These are phyloP conservation scores for Pristis pectinata DNA, from an alignment of 2,797 vertebrate genomes.

Conservation along the genomic window DNA sequence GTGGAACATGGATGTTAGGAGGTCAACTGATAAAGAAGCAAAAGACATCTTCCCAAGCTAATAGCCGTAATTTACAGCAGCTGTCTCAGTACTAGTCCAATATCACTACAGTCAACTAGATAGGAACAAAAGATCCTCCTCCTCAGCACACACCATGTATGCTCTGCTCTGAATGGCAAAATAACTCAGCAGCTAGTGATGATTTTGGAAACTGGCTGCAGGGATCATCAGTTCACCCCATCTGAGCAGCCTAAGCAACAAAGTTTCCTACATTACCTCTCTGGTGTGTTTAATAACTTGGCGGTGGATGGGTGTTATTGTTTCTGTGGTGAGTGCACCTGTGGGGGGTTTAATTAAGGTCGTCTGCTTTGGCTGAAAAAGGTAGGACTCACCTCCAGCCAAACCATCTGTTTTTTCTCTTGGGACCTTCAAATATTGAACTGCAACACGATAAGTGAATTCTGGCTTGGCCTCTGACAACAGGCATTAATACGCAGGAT, in stretches of 20 bases:
- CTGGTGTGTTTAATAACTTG: not conserved
- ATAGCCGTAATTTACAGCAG: not conserved
- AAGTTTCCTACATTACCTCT: too few species aligned
- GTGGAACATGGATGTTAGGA: not conserved
- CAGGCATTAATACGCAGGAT: not conserved
- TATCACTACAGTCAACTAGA: not conserved
- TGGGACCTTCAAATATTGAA: slow-evolving; percentile 22
- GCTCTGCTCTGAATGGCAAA: not conserved
- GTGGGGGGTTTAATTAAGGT: slow-evolving; percentile 16
- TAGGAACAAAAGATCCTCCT: not conserved
- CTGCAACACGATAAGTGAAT: not conserved
- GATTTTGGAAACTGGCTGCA: not conserved
- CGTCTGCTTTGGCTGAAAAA: slow-evolving; percentile 5
- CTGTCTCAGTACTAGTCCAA: not conserved
- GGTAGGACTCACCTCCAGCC: not conserved
- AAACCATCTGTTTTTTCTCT: slow-evolving; percentile 33
- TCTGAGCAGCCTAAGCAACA: not conserved
- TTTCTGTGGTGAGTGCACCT: slow-evolving; percentile 20
- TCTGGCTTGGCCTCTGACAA: not conserved
- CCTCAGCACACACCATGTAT: not conserved
- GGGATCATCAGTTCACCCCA: not conserved
- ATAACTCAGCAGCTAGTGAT: not conserved
- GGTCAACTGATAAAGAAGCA: not conserved
- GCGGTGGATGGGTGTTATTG: not conserved
- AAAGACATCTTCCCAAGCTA: not conserved